phyloP scores from a whole-genome alignment of 2,797 vertebrate species.

The Myotis vivesi region DNA sequence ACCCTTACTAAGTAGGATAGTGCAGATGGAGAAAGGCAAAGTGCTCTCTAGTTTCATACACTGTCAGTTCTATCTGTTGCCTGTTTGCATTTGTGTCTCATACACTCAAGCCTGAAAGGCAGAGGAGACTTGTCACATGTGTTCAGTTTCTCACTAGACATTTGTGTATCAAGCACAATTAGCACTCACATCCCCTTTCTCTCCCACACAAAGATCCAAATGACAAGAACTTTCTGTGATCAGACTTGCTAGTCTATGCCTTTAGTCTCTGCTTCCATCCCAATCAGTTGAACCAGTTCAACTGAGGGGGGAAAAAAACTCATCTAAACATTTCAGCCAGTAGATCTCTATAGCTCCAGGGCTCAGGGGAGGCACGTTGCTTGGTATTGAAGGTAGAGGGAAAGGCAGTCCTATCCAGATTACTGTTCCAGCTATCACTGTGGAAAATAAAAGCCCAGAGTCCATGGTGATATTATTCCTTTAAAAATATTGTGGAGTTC shows the following conservation, averaged over 20 bases:
- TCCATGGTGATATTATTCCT: background rate
- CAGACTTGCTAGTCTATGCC: background rate
- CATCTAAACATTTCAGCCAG: background rate
- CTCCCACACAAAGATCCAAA: background rate
- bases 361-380: background rate
- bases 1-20: background rate
- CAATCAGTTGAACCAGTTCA: background rate
- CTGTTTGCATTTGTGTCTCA: background rate
- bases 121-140: background rate
- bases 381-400: background rate
- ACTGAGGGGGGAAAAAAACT: background rate
- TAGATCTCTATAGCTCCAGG: background rate
- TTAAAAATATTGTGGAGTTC: background rate
- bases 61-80: background rate
- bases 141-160: background rate
- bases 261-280: background rate
- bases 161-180: background rate
- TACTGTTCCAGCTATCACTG: background rate
- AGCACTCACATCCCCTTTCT: background rate
- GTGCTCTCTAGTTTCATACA: background rate
- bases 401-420: background rate
- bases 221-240: background rate
- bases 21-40: background rate
- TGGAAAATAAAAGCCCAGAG: background rate
- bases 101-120: background rate